phyloP scores from a whole-genome alignment of 2,797 vertebrate species.

The Cichlasoma orientale region DNA sequence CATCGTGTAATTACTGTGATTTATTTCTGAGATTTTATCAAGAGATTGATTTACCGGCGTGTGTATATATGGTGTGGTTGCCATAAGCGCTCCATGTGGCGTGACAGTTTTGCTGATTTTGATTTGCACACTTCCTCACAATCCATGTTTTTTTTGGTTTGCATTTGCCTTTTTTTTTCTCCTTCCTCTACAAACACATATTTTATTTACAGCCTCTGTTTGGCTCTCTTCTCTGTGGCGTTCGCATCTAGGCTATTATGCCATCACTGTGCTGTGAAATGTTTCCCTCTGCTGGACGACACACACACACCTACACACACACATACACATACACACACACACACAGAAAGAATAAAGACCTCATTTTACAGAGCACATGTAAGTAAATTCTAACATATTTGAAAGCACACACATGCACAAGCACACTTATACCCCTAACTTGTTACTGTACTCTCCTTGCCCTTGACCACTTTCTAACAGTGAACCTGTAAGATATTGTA shows the following conservation, averaged over 20 bases:
- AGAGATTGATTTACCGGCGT: constrained; percentile 37
- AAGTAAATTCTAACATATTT: constrained; percentile 10
- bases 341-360: background rate
- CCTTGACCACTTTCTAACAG: constrained; percentile 46
- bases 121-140: constrained; percentile 67
- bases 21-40: constrained; percentile 28
- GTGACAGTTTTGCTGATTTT: constrained; percentile 76
- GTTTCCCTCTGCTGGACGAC: constrained; percentile 70
- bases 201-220: background rate
- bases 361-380: constrained; percentile 30
- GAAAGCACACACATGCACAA: constrained; percentile 48
- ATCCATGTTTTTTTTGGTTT: background rate
- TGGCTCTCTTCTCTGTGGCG: background rate
- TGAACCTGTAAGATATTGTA: constrained; percentile 74
- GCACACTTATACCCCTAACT: background rate
- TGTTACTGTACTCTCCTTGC: background rate
- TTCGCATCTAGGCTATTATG: constrained; percentile 14
- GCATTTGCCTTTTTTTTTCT: background rate
- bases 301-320: constrained; percentile 35
- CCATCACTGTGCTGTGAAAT: constrained; percentile 65
- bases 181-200: background rate
- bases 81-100: constrained; percentile 33
- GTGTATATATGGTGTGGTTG: constrained; percentile 52
- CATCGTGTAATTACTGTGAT: constrained; percentile 32
- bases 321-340: constrained; percentile 13